Base-by-base conservation (phyloP, 2,888 invertebrate species). In the Nesidiocoris tenuis region DNA sequence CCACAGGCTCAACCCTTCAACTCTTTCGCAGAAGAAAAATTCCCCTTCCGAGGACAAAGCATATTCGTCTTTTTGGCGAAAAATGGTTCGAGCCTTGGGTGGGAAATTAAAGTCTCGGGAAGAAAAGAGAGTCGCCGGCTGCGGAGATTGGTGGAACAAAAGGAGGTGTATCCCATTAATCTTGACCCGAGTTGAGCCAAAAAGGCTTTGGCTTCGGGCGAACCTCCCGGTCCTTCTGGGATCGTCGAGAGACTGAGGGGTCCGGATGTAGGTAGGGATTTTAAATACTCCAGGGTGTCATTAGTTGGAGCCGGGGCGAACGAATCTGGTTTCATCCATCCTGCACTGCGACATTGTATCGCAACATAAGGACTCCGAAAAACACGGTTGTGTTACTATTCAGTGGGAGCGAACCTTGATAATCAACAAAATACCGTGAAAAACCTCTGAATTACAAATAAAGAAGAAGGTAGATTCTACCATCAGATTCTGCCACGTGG, bases 231-330 rank as follows among this genome's bases (percentile, higher is more conserved):
- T 57, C 67, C 55, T 56, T 21, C 54, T 17, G 19, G 59, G 59
- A n/a, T 59, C 59, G n/a, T n/a, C 17, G 59, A 59, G 59, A n/a
- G 3, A 18, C 59, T n/a, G n/a, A n/a, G 59, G 9, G 24, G 61
- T 63, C 61, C 72, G 72, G 72, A 77, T 59, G 72, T 57, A 66
- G 74, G 74, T 57, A 56, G 65, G 66, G 66, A 65, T 75, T 75
- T 75, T 75, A 75, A 75, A 75, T 75, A 75, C 74, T 66, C 74
- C 24, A 39, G 74, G 74, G 74, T 66, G 66, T 75, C 74, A 75
- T 75, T 75, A 75, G 74, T 7, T 39, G 39, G 12, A 39, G 12
- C 39, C 39, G 39, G 39, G 39, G 39, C 39, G 39, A 12, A 39
- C 39, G 39, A 39, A 39, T 39, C 5, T 39, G 39, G 39, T 39